A percentile compares a stretch with the other conserved stretches of the same genome.
These are phyloP conservation scores for Ursus arctos DNA, from an alignment of 2,113 vertebrate species.

Conservation along the genomic window DNA sequence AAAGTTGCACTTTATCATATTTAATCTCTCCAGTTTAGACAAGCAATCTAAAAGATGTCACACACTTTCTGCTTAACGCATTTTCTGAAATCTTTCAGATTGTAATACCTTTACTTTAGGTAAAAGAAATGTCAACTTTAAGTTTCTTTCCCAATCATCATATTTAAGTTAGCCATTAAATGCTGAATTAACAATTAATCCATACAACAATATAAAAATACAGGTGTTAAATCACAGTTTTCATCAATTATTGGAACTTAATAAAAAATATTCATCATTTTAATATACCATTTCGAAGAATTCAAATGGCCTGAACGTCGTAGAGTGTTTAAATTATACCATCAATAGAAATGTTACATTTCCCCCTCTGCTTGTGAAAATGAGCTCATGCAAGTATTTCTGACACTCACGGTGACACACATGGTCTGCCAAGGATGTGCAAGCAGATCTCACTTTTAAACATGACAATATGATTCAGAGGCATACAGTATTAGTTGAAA, in stretches of 20 bases:
- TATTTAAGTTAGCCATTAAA: slow-evolving; percentile 71
- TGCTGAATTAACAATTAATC: slow-evolving; percentile 66
- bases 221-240: slow-evolving; percentile 64
- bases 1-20: neutral
- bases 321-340: neutral
- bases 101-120: slow-evolving; percentile 9
- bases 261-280: slow-evolving; percentile 70
- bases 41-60: slow-evolving; percentile 49
- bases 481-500: slow-evolving; percentile 50
- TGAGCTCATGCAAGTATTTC: neutral
- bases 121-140: slow-evolving; percentile 59
- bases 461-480: neutral
- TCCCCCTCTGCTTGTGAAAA: slow-evolving; percentile 11
- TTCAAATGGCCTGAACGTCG: neutral
- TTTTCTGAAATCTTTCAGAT: slow-evolving; percentile 34
- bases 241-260: slow-evolving; percentile 45
- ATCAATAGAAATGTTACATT: neutral
- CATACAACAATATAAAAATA: slow-evolving; percentile 78
- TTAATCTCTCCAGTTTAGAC: slow-evolving; percentile 36
- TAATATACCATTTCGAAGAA: slow-evolving; percentile 54
- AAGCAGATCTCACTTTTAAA: slow-evolving; percentile 11
- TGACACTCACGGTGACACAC: slow-evolving; percentile 40
- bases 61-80: neutral
- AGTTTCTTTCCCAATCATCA: slow-evolving; percentile 66
- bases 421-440: neutral